These are phyloP conservation scores for Chrysemys picta DNA, from an alignment of 2,113 vertebrate genomes.

Conservation along the genomic window DNA sequence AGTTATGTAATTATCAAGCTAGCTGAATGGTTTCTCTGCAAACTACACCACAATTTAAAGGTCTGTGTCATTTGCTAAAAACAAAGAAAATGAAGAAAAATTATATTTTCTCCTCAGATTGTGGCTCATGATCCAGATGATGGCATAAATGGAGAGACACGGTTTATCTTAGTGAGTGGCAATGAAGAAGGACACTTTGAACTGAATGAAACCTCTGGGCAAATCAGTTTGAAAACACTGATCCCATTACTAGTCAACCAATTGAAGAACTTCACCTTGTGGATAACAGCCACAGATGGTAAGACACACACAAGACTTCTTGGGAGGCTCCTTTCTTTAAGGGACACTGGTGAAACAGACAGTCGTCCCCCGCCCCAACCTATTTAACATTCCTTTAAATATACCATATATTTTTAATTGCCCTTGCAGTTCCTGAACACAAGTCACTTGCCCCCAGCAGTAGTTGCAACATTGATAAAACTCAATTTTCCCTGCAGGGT, in stretches of 20 bases:
- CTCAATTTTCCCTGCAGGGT: background rate
- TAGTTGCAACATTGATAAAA: background rate
- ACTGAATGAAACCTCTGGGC: slow-evolving; percentile 71
- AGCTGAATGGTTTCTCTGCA: background rate
- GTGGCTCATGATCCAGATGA: slow-evolving; percentile 78
- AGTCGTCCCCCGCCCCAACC: background rate
- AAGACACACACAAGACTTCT: slow-evolving; percentile 5
- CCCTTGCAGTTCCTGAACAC: background rate
- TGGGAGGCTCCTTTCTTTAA: background rate
- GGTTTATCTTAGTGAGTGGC: slow-evolving; percentile 77
- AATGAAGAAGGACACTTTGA: slow-evolving; percentile 79
- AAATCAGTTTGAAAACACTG: slow-evolving; percentile 71
- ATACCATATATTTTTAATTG: background rate
- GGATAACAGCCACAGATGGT: slow-evolving; percentile 82
- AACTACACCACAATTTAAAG: background rate
- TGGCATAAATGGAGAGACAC: slow-evolving; percentile 78
- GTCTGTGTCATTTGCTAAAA: background rate
- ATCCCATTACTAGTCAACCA: slow-evolving; percentile 71
- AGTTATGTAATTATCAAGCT: background rate
- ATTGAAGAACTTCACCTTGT: slow-evolving; percentile 76
- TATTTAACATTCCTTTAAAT: background rate
- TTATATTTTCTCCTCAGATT: slow-evolving; percentile 64
- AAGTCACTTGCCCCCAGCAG: background rate
- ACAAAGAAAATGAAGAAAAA: background rate
- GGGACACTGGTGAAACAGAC: background rate